Evolutionary conservation across 1,140 invertebrate species (phyloP).

Genomic region (Brachionus calyciflorus): DNA sequence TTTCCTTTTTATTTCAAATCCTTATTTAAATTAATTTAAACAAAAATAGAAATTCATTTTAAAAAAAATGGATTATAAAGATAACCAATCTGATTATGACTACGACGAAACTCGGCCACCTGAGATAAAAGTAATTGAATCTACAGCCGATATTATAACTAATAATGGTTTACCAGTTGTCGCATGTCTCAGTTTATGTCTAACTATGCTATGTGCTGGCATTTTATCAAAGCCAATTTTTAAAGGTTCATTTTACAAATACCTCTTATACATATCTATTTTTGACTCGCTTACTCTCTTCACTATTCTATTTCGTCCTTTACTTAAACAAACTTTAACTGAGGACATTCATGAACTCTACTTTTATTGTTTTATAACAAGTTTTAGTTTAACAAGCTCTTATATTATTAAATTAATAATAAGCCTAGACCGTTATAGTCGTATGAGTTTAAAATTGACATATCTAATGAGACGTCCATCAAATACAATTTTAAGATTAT

Average conservation of each 20-base stretch:
- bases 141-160: background rate
- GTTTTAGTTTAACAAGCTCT: background rate
- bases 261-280: background rate
- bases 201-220: background rate
- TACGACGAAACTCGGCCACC: constrained; percentile 12
- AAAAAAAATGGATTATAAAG: constrained; percentile 8
- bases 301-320: background rate
- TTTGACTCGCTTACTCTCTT: constrained; percentile 5
- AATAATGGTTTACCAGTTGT: constrained; percentile 1
- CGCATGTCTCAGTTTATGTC: background rate
- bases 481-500: background rate
- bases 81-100: background rate
- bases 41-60: too few species aligned
- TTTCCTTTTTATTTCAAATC: too few species aligned
- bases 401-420: background rate
- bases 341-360: constrained; percentile 25
- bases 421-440: background rate
- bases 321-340: background rate
- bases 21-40: too few species aligned
- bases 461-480: background rate
- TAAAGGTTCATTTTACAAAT: constrained; percentile 17
- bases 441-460: constrained; percentile 13
- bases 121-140: constrained; percentile 21
- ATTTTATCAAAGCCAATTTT: constrained; percentile 23
- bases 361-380: constrained; percentile 23